Evolutionary conservation across 2,888 invertebrate genomes (phyloP).

Genomic region (Spodoptera littoralis): DNA sequence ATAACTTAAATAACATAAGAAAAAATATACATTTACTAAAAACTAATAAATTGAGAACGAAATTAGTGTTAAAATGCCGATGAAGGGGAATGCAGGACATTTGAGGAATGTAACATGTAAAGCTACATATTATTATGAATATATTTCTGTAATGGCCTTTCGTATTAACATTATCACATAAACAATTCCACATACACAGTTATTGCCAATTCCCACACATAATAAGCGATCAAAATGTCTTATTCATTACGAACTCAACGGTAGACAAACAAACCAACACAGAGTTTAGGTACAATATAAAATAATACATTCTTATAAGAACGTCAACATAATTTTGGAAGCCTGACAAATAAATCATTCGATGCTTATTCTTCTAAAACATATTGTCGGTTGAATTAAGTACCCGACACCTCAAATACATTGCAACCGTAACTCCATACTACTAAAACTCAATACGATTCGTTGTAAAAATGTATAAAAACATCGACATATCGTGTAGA

Average conservation of each 20-base stretch:
- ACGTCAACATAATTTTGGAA: conserved; percentile 67
- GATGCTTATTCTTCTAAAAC: conserved; percentile 37
- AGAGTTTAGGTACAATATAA: conserved; percentile 21
- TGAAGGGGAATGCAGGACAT: conserved; percentile 68
- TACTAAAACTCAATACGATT: conserved; percentile 57
- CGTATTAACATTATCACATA: conserved; percentile 67
- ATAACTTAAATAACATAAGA: conserved; percentile 71
- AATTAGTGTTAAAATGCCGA: conserved; percentile 68
- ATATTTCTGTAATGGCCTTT: conserved; percentile 53
- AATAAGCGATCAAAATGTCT: conserved; percentile 52
- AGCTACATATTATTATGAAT: conserved; percentile 49
- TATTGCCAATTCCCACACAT: conserved; percentile 76
- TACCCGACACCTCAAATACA: conserved; percentile 54
- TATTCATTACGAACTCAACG: conserved; percentile 33
- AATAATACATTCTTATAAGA: conserved; percentile 66
- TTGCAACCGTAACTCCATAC: conserved; percentile 28
- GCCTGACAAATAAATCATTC: conserved; percentile 58
- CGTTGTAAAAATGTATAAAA: conserved; percentile 86
- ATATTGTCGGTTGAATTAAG: conserved; percentile 54
- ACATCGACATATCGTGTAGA: conserved; percentile 69
- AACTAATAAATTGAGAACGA: conserved; percentile 60
- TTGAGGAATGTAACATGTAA: conserved; percentile 65
- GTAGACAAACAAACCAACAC: conserved; percentile 21
- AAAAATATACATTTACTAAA: conserved; percentile 72
- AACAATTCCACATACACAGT: conserved; percentile 71